phyloP scores from a whole-genome alignment of 1,140 invertebrate genomes.

The Adelges cooleyi region DNA sequence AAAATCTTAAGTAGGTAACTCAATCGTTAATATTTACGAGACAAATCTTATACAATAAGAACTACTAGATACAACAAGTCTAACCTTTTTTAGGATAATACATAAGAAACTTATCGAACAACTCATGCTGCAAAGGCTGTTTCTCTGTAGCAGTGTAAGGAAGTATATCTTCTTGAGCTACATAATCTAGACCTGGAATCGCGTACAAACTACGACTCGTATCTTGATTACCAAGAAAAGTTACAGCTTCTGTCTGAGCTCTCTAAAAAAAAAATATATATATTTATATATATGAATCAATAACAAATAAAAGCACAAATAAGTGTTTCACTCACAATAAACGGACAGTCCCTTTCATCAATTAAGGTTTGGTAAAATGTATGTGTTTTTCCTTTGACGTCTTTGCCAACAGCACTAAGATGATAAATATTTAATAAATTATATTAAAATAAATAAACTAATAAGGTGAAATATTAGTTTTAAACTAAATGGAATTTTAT shows the following conservation, averaged over 20 bases:
- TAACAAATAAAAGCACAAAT: background rate
- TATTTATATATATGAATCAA: too few relatives aligned
- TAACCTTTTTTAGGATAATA: slow-evolving; percentile 64
- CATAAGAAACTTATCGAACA: slow-evolving; percentile 90
- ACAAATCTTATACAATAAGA: too few relatives aligned
- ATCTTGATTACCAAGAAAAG: slow-evolving; percentile 93
- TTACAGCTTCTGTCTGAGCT: slow-evolving; percentile 92
- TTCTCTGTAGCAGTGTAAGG: slow-evolving; percentile 72
- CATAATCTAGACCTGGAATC: slow-evolving; percentile 91
- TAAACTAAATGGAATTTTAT: too few relatives aligned
- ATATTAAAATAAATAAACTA: too few relatives aligned
- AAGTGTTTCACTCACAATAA: slow-evolving; percentile 89
- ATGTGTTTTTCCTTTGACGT: slow-evolving; percentile 80
- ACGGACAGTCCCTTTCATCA: slow-evolving; percentile 89
- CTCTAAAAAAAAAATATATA: slow-evolving; percentile 47
- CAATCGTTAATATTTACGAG: too few relatives aligned
- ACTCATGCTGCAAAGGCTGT: slow-evolving; percentile 78
- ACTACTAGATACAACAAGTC: slow-evolving; percentile 27
- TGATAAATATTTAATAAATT: background rate
- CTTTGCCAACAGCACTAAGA: slow-evolving; percentile 52
- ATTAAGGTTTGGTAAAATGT: slow-evolving; percentile 96
- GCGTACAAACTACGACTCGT: slow-evolving; percentile 85
- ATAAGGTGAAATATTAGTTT: too few relatives aligned
- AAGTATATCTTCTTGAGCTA: slow-evolving; percentile 88
- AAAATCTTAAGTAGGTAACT: too few relatives aligned